A percentile compares a stretch with the other conserved stretches of the same genome.
These are phyloP conservation scores for Diplolepis rosae DNA, from an alignment of 2,888 invertebrate species.

Conservation along the genomic window DNA sequence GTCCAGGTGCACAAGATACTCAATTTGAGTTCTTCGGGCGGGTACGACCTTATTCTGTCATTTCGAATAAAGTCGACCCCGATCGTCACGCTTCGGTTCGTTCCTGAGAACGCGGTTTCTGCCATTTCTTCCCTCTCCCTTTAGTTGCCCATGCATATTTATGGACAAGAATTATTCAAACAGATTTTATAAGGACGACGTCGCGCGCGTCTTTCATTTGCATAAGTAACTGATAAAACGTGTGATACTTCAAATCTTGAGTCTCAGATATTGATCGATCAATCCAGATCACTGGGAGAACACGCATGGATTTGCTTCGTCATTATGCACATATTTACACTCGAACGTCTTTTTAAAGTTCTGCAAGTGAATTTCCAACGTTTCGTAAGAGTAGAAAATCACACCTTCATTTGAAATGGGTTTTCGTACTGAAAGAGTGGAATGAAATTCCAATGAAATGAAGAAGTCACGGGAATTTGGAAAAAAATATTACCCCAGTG, in stretches of 20 bases:
- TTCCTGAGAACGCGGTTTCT: slow-evolving; percentile 43
- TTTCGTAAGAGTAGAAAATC: no score
- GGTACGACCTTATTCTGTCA: slow-evolving; percentile 62
- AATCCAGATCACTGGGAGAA: neutral
- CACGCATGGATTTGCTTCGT: neutral
- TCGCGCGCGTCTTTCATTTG: slow-evolving; percentile 62
- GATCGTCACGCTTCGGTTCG: slow-evolving; percentile 65
- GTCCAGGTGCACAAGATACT: neutral
- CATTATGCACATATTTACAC: slow-evolving; percentile 5
- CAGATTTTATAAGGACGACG: slow-evolving; percentile 69
- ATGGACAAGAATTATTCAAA: slow-evolving; percentile 69
- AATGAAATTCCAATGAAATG: no score
- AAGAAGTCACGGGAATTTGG: no score
- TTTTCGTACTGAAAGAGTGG: no score
- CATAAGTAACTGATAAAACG: slow-evolving; percentile 66
- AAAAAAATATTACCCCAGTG: no score
- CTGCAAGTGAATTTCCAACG: no score
- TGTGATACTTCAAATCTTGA: neutral
- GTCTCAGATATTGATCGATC: slow-evolving; percentile 16
- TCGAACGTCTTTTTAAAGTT: no score
- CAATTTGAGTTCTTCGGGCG: neutral
- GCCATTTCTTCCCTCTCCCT: slow-evolving; percentile 38
- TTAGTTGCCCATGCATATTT: slow-evolving; percentile 66
- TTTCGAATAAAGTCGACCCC: slow-evolving; percentile 58
- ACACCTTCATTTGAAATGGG: no score